A percentile compares a stretch with the other conserved stretches of the same genome.
phyloP scores from a whole-genome alignment of 2,888 invertebrate species.

The Ormyrus thymus region DNA sequence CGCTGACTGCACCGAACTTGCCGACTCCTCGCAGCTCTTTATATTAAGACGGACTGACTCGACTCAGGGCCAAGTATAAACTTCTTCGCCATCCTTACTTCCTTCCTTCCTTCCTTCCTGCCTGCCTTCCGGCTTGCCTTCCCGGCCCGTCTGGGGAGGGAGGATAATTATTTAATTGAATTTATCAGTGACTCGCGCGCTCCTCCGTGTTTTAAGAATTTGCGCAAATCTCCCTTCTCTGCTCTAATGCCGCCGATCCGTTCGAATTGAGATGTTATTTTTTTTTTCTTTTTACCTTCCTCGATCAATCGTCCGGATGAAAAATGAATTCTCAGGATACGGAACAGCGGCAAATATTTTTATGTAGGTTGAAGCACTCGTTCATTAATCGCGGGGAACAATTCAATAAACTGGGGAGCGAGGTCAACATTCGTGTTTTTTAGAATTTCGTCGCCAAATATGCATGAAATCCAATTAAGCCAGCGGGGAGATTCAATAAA shows the following conservation, averaged over 20 bases:
- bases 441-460: too few species aligned
- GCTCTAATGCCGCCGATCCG: not conserved
- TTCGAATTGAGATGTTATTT: not conserved
- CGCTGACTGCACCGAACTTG: constrained; percentile 69
- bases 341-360: too few species aligned
- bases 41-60: constrained; percentile 73
- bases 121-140: too few species aligned
- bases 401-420: too few species aligned
- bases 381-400: too few species aligned
- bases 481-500: too few species aligned
- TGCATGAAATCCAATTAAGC: too few species aligned
- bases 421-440: too few species aligned
- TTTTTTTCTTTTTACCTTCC: not conserved
- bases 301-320: not conserved
- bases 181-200: constrained; percentile 62
- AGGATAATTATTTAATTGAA: constrained; percentile 73
- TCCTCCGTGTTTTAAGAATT: not conserved
- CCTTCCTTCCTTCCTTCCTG: too few species aligned
- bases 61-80: constrained; percentile 70
- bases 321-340: too few species aligned
- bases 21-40: constrained; percentile 67
- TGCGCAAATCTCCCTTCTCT: not conserved
- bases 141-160: too few species aligned
- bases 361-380: too few species aligned
- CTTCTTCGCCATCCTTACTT: constrained; percentile 58